These are phyloP conservation scores for Drosophila nr. fundita DNA, from an alignment of 2,888 invertebrate genomes.

Conservation along the genomic window DNA sequence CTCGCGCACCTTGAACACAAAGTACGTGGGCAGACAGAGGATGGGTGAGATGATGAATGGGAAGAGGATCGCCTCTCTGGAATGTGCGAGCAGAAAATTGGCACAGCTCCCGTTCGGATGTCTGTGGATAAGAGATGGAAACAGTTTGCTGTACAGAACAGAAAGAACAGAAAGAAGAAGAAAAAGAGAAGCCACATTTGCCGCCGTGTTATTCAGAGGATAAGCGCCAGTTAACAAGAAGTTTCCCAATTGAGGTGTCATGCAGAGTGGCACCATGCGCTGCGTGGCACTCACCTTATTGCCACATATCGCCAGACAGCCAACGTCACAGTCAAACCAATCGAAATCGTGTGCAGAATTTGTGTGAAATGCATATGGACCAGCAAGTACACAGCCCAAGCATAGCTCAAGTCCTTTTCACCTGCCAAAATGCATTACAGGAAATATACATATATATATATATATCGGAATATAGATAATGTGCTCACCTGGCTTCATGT, in stretches of 20 bases:
- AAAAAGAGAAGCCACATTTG: conserved; percentile 59
- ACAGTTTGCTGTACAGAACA: conserved; percentile 69
- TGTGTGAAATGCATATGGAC: conserved; percentile 96
- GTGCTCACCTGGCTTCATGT: conserved; percentile 87
- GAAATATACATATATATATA: background rate
- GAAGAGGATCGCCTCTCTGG: conserved; percentile 90
- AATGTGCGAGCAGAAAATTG: conserved; percentile 91
- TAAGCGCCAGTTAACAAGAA: conserved; percentile 31
- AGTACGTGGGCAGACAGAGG: conserved; percentile 93
- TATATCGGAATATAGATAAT: background rate
- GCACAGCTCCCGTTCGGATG: conserved; percentile 91
- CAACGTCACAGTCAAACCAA: conserved; percentile 95
- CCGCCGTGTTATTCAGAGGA: conserved; percentile 51
- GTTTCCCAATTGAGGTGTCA: background rate
- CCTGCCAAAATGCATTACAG: conserved; percentile 86
- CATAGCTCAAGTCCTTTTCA: conserved; percentile 94
- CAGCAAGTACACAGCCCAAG: conserved; percentile 92
- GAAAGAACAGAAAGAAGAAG: conserved; percentile 37
- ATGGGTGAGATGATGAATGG: conserved; percentile 92
- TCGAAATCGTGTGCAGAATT: conserved; percentile 95
- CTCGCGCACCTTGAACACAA: conserved; percentile 88
- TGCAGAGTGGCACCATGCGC: conserved; percentile 1
- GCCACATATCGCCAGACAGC: conserved; percentile 97
- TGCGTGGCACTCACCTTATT: conserved; percentile 88
- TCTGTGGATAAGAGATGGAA: conserved; percentile 86